A percentile compares a stretch with the other conserved stretches of the same genome.
These are phyloP conservation scores for Drosophila sordidapex DNA, from an alignment of 2,888 invertebrate genomes.

Conservation along the genomic window DNA sequence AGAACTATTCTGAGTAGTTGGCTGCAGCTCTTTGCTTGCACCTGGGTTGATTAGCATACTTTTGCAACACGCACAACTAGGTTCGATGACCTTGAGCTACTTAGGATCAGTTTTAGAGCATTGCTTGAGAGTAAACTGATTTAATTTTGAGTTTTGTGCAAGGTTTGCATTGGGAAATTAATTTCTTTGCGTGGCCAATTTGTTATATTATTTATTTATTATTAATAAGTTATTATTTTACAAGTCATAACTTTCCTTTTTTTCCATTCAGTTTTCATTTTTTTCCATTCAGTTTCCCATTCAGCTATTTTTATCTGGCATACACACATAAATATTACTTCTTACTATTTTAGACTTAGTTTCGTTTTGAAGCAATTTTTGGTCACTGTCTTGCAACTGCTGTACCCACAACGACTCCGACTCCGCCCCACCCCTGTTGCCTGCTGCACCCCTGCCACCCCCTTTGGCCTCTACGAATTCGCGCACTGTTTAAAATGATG, in stretches of 20 bases:
- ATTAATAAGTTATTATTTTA: no score
- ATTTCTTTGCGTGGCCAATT: accelerated
- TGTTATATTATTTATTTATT: no score
- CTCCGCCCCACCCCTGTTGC: constrained; percentile 3
- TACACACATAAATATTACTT: background rate
- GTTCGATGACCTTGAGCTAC: no score
- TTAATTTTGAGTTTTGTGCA: no score
- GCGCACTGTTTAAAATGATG: constrained; percentile 81
- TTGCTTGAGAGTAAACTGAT: no score
- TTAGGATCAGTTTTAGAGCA: background rate
- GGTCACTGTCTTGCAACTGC: constrained; percentile 49
- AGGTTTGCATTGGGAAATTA: no score
- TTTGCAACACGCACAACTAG: background rate
- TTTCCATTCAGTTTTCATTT: no score
- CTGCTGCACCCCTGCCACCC: background rate
- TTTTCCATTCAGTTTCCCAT: no score
- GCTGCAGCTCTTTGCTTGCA: background rate
- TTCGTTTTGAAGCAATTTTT: background rate
- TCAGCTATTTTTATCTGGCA: background rate
- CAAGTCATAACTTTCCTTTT: no score
- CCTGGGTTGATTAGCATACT: background rate
- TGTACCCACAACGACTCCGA: constrained; percentile 24
- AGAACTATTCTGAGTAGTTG: background rate
- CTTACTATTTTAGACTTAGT: background rate
- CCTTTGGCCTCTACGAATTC: constrained; percentile 24